These are phyloP conservation scores for Zaprionus vittiger DNA, from an alignment of 1,140 invertebrate genomes.

Conservation along the genomic window DNA sequence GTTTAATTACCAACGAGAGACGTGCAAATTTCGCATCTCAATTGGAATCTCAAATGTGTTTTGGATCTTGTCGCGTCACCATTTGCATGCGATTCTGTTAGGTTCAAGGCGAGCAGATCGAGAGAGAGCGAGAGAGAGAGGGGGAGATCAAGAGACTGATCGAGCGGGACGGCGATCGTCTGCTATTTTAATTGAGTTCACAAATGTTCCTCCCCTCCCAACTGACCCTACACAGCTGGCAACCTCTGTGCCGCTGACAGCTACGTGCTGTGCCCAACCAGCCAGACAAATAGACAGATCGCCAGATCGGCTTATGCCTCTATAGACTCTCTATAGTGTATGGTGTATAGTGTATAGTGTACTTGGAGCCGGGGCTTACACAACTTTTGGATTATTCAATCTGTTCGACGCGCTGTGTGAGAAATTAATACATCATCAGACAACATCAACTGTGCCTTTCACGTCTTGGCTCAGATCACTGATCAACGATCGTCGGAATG, in stretches of 20 bases:
- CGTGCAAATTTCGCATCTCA: conserved; percentile 55
- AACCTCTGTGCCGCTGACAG: conserved; percentile 64
- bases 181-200: conserved; percentile 82
- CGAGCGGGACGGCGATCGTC: conserved; percentile 40
- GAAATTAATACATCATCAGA: conserved; percentile 78
- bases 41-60: conserved; percentile 53
- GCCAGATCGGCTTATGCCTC: conserved; percentile 17
- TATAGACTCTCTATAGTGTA: background rate
- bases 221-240: conserved; percentile 61
- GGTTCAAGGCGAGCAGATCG: background rate
- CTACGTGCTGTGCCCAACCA: conserved; percentile 61
- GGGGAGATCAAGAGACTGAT: background rate
- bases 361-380: conserved; percentile 13
- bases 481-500: background rate
- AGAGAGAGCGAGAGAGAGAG: background rate
- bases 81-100: conserved; percentile 58
- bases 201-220: conserved; percentile 48
- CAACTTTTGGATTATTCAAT: conserved; percentile 69
- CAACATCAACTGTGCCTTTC: conserved; percentile 53
- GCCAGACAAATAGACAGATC: conserved; percentile 15
- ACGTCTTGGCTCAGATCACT: conserved; percentile 8
- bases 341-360: background rate
- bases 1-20: conserved; percentile 67
- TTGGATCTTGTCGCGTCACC: conserved; percentile 51
- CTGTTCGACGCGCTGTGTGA: conserved; percentile 69